Percentiles rank a stretch among this genome's conserved stretches.
Conservation (phyloP, 1,140 invertebrate genomes). For the Cepaea nemoralis region DNA sequence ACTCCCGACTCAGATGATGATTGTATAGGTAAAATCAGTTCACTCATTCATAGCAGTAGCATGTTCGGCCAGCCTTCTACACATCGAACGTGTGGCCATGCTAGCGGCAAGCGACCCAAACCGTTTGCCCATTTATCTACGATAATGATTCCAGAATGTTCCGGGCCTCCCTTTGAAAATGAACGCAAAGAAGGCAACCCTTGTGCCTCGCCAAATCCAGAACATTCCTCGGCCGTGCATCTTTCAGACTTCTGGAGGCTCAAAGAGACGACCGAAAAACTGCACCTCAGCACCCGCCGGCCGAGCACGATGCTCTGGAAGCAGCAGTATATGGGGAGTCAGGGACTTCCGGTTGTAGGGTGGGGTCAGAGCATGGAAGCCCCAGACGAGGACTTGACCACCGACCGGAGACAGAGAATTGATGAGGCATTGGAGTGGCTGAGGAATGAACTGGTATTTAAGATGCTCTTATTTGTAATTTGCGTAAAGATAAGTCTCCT, state of each 20-base stretch:
- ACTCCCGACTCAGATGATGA: neutral
- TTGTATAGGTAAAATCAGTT: neutral
- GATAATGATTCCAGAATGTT: neutral
- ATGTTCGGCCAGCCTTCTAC: neutral
- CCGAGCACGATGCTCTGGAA: slow-evolving; percentile 46
- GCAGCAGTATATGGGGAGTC: slow-evolving; percentile 39
- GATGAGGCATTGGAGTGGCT: slow-evolving; percentile 49
- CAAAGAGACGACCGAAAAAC: slow-evolving; percentile 43
- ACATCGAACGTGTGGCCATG: neutral
- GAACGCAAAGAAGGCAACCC: neutral
- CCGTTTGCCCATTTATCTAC: neutral
- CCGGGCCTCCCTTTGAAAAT: neutral
- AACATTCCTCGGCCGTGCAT: neutral
- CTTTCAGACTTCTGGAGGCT: slow-evolving; percentile 24
- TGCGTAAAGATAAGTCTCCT: too few relatives aligned
- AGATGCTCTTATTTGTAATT: neutral
- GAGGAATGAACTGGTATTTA: slow-evolving; percentile 49
- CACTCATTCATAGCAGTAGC: neutral
- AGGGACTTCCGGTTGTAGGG: neutral
- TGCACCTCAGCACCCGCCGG: slow-evolving; percentile 47
- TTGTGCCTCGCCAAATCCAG: neutral
- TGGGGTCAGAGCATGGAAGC: neutral
- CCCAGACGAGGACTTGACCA: slow-evolving; percentile 41
- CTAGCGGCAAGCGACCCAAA: neutral
- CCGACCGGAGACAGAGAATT: slow-evolving; percentile 44